Percentiles rank a stretch among this genome's conserved stretches.
Conservation (phyloP, 2,888 invertebrate genomes). For the Drosophila austrosaltans region DNA sequence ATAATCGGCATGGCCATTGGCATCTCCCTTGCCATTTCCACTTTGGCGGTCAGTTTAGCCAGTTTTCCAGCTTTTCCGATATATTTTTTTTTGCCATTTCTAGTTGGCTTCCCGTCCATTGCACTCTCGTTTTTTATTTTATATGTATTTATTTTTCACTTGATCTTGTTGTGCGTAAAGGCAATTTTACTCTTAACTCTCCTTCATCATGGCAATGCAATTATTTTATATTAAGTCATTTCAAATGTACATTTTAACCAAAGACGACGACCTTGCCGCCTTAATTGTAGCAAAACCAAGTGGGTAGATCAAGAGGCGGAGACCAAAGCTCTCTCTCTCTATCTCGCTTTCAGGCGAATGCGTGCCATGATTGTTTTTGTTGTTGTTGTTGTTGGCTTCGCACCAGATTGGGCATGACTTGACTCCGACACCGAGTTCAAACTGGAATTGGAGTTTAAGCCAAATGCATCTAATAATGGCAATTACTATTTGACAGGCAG, state of each 20-base stretch:
- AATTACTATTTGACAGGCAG: slow-evolving; percentile 35
- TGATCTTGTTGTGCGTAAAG: slow-evolving; percentile 3
- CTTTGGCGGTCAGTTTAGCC: slow-evolving; percentile 2
- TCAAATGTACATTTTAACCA: slow-evolving; percentile 57
- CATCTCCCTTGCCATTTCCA: slow-evolving; percentile 15
- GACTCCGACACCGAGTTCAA: background rate
- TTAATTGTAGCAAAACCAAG: slow-evolving; percentile 50
- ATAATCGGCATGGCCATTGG: slow-evolving; percentile 26
- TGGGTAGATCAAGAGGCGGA: slow-evolving; percentile 1
- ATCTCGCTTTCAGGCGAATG: slow-evolving; percentile 29
- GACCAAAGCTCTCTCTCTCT: no score
- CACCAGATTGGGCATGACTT: slow-evolving; percentile 30
- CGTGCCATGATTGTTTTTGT: slow-evolving; percentile 50
- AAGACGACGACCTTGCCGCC: slow-evolving; percentile 65
- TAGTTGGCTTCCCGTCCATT: slow-evolving; percentile 14
- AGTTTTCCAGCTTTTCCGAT: slow-evolving; percentile 5
- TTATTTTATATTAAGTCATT: slow-evolving; percentile 68
- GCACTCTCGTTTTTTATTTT: slow-evolving; percentile 16
- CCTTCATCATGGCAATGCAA: slow-evolving; percentile 39
- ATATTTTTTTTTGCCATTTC: slow-evolving; percentile 22
- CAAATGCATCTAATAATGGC: slow-evolving; percentile 9
- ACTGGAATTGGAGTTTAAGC: slow-evolving; percentile 11
- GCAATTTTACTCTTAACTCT: background rate
- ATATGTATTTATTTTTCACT: background rate
- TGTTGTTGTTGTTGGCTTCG: no score